phyloP scores from a whole-genome alignment of 2,113 vertebrate species.

The Pseudorectes ferrugineus region DNA sequence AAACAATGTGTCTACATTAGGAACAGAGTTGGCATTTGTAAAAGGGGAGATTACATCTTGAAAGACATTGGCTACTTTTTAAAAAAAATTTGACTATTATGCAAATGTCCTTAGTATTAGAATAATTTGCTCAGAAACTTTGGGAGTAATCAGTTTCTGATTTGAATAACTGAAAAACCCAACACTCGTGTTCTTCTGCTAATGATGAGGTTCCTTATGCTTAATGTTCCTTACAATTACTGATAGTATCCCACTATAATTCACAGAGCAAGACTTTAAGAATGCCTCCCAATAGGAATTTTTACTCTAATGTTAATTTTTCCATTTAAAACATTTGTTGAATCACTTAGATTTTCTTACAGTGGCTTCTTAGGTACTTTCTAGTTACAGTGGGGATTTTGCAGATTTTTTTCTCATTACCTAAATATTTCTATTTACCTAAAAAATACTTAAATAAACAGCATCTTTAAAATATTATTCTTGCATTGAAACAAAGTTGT shows the following conservation, averaged over 20 bases:
- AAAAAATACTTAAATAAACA: background rate
- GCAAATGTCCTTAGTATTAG: background rate
- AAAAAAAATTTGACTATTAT: background rate
- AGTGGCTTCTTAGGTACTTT: background rate
- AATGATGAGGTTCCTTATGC: background rate
- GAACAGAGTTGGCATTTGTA: background rate
- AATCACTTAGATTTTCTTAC: background rate
- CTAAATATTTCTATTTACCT: background rate
- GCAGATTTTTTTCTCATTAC: background rate
- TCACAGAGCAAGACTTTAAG: background rate
- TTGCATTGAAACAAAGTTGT: background rate
- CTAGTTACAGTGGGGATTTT: background rate
- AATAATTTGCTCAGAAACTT: background rate
- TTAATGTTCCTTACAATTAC: background rate
- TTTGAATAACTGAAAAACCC: background rate
- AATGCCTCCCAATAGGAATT: background rate
- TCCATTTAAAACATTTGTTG: background rate
- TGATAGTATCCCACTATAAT: background rate
- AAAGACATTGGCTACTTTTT: background rate
- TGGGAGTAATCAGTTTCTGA: background rate
- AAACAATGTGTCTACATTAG: background rate
- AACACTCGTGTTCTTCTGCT: background rate
- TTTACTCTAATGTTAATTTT: background rate
- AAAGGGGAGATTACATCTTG: background rate
- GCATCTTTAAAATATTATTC: background rate